These are phyloP conservation scores for Microchirus variegatus DNA, from an alignment of 2,797 vertebrate species.

Conservation along the genomic window DNA sequence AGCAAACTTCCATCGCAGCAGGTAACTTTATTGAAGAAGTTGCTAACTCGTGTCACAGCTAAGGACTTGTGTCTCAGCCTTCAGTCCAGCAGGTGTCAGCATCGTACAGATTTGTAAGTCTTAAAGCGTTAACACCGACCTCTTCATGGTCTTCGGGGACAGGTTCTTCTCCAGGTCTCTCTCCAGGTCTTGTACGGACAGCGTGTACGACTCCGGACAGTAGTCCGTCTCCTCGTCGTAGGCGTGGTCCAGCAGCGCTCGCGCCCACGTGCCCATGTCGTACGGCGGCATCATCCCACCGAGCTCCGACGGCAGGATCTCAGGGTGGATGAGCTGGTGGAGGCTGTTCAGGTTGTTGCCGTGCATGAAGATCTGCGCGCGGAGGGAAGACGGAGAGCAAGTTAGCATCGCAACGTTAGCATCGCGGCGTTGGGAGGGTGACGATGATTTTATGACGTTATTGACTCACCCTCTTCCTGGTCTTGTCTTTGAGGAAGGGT, in stretches of 20 bases:
- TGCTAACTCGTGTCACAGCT: too few relatives aligned
- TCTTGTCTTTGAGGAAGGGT: constrained; percentile 98
- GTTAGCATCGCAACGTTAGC: background rate
- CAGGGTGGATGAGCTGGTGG: constrained; percentile 95
- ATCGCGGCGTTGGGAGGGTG: too few relatives aligned
- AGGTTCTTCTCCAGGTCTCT: constrained; percentile 85
- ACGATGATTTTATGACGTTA: too few relatives aligned
- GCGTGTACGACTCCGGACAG: constrained; percentile 88
- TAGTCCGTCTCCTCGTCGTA: constrained; percentile 96
- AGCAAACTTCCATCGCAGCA: too few relatives aligned
- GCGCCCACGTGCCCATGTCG: constrained; percentile 99
- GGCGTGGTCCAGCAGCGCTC: constrained; percentile 94
- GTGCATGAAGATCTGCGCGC: constrained; percentile 95
- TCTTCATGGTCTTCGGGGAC: constrained; percentile 97
- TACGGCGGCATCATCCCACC: constrained; percentile 98
- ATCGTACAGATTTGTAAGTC: too few relatives aligned
- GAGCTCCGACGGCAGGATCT: constrained; percentile 97
- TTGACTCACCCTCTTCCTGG: constrained; percentile 91
- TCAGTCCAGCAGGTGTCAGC: too few relatives aligned
- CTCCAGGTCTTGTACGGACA: constrained; percentile 89
- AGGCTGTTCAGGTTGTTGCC: constrained; percentile 98
- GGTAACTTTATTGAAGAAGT: too few relatives aligned
- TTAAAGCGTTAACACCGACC: constrained; percentile 71
- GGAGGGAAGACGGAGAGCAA: background rate
- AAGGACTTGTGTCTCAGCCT: too few relatives aligned